A percentile compares a stretch with the other conserved stretches of the same genome.
Evolutionary conservation across 2,797 vertebrate genomes (phyloP).

Genomic region (Anguilla pacifica): DNA sequence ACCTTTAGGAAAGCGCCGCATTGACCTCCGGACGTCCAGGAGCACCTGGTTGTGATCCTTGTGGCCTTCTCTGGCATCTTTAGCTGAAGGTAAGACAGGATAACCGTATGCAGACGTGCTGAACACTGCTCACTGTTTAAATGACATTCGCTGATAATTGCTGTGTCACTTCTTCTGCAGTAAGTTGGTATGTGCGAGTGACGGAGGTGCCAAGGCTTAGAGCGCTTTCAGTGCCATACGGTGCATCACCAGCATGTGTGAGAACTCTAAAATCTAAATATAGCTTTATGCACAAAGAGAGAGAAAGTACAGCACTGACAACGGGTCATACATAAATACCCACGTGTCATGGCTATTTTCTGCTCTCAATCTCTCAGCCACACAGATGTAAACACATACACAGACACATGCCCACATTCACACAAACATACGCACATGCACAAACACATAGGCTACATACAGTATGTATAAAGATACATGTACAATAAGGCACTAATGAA

Average conservation of each 20-base stretch:
- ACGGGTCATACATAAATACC: background rate
- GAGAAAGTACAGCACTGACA: background rate
- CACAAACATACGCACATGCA: background rate
- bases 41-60: conserved; percentile 82
- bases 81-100: conserved; percentile 57
- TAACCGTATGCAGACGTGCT: background rate
- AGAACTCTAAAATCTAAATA: background rate
- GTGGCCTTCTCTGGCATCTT: conserved; percentile 70
- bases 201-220: background rate
- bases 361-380: background rate
- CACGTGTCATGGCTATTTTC: background rate
- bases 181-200: no score
- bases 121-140: background rate
- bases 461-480: background rate
- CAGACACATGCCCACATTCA: background rate
- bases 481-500: no score
- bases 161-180: background rate
- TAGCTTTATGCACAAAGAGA: background rate
- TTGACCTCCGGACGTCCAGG: conserved; percentile 79
- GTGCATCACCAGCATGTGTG: background rate
- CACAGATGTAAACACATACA: background rate
- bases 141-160: conserved; percentile 10
- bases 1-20: conserved; percentile 82
- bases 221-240: background rate
- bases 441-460: background rate